Percentiles rank a stretch among this genome's conserved stretches.
phyloP scores from a whole-genome alignment of 2,113 vertebrate genomes.

The Phoxinus phoxinus region DNA sequence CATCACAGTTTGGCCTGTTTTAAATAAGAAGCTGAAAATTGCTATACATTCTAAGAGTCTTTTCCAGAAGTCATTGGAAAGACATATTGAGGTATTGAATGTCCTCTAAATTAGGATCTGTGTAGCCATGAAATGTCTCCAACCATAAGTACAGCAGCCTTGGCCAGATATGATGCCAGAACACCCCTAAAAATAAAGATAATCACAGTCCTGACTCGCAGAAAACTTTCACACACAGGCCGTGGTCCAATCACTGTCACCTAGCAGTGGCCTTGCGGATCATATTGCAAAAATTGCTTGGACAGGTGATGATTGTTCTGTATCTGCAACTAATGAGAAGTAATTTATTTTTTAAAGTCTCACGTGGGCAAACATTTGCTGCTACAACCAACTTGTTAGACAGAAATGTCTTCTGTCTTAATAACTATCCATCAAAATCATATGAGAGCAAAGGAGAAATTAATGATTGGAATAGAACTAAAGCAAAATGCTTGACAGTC shows the following conservation, averaged over 20 bases:
- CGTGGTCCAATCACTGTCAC: conserved; percentile 8
- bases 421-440: neutral
- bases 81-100: conserved; percentile 67
- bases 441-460: neutral
- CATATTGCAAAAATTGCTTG: conserved; percentile 25
- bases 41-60: conserved; percentile 37
- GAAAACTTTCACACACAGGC: conserved; percentile 40
- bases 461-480: neutral
- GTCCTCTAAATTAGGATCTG: conserved; percentile 69
- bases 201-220: conserved; percentile 44
- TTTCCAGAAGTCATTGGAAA: conserved; percentile 66
- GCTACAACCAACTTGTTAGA: neutral
- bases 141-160: conserved; percentile 63
- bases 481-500: conserved; percentile 36
- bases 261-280: conserved; percentile 19
- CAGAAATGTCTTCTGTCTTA: neutral
- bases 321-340: neutral
- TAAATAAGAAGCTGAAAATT: conserved; percentile 32
- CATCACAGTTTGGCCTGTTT: conserved; percentile 14
- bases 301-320: conserved; percentile 17
- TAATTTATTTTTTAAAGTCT: neutral
- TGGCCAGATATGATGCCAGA: conserved; percentile 57
- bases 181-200: conserved; percentile 62
- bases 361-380: neutral
- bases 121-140: conserved; percentile 53